phyloP scores from a whole-genome alignment of 2,888 invertebrate species.

The Ptilodon capucinus region DNA sequence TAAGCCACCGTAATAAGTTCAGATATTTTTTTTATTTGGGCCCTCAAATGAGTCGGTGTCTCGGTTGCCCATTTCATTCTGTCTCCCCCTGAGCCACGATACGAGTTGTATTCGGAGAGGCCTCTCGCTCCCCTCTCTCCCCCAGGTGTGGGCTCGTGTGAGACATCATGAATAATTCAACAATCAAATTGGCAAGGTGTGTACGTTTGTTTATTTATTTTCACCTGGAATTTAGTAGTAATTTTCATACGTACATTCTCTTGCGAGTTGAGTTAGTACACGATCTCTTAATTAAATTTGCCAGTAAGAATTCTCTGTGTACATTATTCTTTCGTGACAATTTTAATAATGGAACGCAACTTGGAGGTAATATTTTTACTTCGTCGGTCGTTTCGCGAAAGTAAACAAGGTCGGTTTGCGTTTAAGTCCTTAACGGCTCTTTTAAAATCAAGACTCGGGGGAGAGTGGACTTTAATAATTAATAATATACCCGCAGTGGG shows the following conservation, averaged over 20 bases:
- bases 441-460: conserved; percentile 45
- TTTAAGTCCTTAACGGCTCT: conserved; percentile 49
- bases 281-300: conserved; percentile 35
- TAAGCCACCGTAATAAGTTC: conserved; percentile 48
- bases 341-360: background rate
- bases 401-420: conserved; percentile 25
- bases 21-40: conserved; percentile 55
- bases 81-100: conserved; percentile 51
- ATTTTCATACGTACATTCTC: conserved; percentile 57
- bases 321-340: background rate
- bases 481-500: conserved; percentile 51
- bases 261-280: conserved; percentile 28
- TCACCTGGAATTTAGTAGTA: conserved; percentile 62
- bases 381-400: background rate
- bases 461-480: conserved; percentile 54
- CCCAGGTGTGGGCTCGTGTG: conserved; percentile 58
- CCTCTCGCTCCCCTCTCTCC: conserved; percentile 45
- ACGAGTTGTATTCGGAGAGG: conserved; percentile 59
- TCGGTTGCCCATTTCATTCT: conserved; percentile 69
- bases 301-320: background rate
- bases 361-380: background rate
- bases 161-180: conserved; percentile 80
- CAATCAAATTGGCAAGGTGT: conserved; percentile 78
- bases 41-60: conserved; percentile 56
- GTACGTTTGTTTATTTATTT: conserved; percentile 75